Evolutionary conservation across 2,888 invertebrate species (phyloP).

Genomic region (Euphydryas editha): DNA sequence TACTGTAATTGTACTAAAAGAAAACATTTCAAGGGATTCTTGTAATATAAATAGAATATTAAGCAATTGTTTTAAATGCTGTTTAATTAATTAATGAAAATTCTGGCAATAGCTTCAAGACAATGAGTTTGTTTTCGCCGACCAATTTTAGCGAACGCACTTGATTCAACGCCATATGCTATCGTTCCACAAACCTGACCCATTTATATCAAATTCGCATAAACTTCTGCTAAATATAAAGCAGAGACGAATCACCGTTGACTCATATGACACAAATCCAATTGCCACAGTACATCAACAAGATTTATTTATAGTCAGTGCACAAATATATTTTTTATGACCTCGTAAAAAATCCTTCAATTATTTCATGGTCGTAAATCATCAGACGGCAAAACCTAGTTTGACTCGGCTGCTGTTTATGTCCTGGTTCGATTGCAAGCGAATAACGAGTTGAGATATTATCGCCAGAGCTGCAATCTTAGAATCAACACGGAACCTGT

Average conservation of each 20-base stretch:
- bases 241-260: constrained; percentile 43
- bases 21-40: neutral
- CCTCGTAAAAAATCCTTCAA: constrained; percentile 49
- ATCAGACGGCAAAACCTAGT: constrained; percentile 41
- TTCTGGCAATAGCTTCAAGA: constrained; percentile 5
- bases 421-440: constrained; percentile 30
- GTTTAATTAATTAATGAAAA: constrained; percentile 7
- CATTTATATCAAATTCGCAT: constrained; percentile 37
- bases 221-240: constrained; percentile 46
- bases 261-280: constrained; percentile 60
- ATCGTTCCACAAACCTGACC: constrained; percentile 42
- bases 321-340: constrained; percentile 50
- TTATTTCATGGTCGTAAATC: constrained; percentile 55
- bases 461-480: constrained; percentile 29
- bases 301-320: constrained; percentile 47
- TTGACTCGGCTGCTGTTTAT: constrained; percentile 27
- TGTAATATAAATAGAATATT: neutral
- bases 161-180: constrained; percentile 27
- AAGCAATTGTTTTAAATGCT: neutral
- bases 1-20: no score
- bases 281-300: constrained; percentile 38
- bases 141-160: constrained; percentile 16
- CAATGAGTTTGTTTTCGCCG: constrained; percentile 6
- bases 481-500: constrained; percentile 26
- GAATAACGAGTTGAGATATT: constrained; percentile 25